Evolutionary conservation across 2,888 invertebrate genomes (phyloP).

Genomic region (Leucoptera coffeella): DNA sequence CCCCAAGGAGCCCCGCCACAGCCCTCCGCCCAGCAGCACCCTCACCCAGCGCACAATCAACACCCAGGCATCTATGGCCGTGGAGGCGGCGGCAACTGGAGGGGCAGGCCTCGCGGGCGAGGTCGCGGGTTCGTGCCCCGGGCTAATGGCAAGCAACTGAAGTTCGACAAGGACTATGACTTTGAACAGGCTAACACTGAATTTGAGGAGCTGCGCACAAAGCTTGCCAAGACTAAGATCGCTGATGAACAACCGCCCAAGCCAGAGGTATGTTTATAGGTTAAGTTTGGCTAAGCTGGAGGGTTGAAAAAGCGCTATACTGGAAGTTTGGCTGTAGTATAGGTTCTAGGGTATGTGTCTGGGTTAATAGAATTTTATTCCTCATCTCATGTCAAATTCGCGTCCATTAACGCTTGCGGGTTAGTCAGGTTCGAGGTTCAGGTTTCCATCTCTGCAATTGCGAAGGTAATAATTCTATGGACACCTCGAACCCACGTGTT

Average conservation of each 20-base stretch:
- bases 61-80: constrained; percentile 5
- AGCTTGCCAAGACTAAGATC: constrained; percentile 80
- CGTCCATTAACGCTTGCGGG: no score
- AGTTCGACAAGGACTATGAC: constrained; percentile 96
- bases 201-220: constrained; percentile 85
- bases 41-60: constrained; percentile 17
- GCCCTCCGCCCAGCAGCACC: constrained; percentile 12
- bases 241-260: constrained; percentile 34
- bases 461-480: no score
- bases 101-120: constrained; percentile 32
- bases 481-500: no score
- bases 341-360: no score
- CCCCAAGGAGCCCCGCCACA: constrained; percentile 13
- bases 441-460: no score
- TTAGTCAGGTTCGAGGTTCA: no score
- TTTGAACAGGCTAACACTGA: constrained; percentile 98
- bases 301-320: no score
- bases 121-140: constrained; percentile 38
- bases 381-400: no score
- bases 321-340: no score
- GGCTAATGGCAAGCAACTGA: constrained; percentile 60
- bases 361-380: no score
- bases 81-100: constrained; percentile 33
- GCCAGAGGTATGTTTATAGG: background rate
- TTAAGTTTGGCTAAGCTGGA: no score